phyloP scores from a whole-genome alignment of 2,888 invertebrate genomes.

The Chydorus sphaericus region DNA sequence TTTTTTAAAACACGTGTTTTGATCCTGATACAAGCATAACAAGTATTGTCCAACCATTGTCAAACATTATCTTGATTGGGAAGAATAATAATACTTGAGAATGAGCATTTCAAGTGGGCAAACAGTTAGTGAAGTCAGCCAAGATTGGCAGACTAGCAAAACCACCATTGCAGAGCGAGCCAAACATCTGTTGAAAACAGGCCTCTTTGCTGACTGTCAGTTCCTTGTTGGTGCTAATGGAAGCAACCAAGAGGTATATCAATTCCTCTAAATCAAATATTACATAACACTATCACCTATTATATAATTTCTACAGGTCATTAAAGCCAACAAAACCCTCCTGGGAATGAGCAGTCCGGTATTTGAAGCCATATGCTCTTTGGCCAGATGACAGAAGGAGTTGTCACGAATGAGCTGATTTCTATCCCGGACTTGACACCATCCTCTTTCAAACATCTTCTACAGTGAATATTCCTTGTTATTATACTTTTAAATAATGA shows the following conservation, averaged over 20 bases:
- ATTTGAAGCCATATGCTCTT: slow-evolving; percentile 78
- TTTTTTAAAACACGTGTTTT: too few relatives aligned
- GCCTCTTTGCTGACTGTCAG: slow-evolving; percentile 68
- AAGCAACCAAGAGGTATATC: slow-evolving; percentile 42
- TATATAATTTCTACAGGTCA: too few relatives aligned
- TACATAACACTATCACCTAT: not conserved
- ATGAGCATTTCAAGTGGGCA: too few relatives aligned
- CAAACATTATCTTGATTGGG: too few relatives aligned
- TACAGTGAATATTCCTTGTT: slow-evolving; percentile 52
- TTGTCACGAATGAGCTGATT: slow-evolving; percentile 45
- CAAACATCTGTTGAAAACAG: slow-evolving; percentile 55
- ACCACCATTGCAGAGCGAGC: slow-evolving; percentile 56
- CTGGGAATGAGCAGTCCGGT: slow-evolving; percentile 77
- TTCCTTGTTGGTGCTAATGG: slow-evolving; percentile 67
- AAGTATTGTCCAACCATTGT: too few relatives aligned
- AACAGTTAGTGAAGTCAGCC: too few relatives aligned
- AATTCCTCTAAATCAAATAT: too few relatives aligned
- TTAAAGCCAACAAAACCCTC: slow-evolving; percentile 62
- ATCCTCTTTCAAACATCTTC: slow-evolving; percentile 63
- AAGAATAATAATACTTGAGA: too few relatives aligned
- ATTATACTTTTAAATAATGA: too few relatives aligned
- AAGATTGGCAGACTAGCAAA: slow-evolving; percentile 66
- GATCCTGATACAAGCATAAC: too few relatives aligned
- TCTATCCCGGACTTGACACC: slow-evolving; percentile 70
- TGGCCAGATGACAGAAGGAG: slow-evolving; percentile 65